Evolutionary conservation across 2,113 vertebrate genomes (phyloP).

Genomic region (Paradisaea rubra): DNA sequence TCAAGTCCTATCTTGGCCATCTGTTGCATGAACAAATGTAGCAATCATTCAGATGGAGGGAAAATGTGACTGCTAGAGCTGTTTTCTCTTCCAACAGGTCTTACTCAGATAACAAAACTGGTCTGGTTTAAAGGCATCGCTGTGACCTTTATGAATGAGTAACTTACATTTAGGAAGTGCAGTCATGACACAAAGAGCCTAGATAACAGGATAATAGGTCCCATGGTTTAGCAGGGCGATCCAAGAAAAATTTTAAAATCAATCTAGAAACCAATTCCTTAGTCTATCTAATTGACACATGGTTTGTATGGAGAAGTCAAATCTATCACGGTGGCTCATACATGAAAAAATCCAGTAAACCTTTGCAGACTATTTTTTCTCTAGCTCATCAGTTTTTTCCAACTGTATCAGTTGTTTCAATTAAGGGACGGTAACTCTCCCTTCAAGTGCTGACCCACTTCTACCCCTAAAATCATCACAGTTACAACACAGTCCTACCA

Average conservation of each 20-base stretch:
- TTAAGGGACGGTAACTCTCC: background rate
- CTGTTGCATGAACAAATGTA: background rate
- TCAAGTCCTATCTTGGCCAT: background rate
- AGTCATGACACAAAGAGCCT: background rate
- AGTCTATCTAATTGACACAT: background rate
- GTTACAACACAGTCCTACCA: background rate
- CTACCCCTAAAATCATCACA: background rate
- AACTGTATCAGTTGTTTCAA: background rate
- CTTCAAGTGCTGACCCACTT: background rate
- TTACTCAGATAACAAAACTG: background rate
- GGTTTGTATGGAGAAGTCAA: background rate
- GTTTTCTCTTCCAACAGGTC: background rate
- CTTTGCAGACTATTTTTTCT: background rate
- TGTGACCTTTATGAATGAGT: background rate
- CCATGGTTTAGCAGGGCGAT: rapidly evolving
- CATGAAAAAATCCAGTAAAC: background rate
- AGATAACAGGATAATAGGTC: background rate
- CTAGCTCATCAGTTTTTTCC: background rate
- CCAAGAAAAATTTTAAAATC: background rate
- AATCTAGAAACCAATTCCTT: background rate
- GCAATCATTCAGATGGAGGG: background rate
- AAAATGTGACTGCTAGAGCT: background rate
- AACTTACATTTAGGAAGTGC: background rate
- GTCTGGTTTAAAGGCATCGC: background rate
- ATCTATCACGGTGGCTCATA: background rate